Evolutionary conservation across 2,797 vertebrate genomes (phyloP).

Genomic region (Pelobates cultripes): DNA sequence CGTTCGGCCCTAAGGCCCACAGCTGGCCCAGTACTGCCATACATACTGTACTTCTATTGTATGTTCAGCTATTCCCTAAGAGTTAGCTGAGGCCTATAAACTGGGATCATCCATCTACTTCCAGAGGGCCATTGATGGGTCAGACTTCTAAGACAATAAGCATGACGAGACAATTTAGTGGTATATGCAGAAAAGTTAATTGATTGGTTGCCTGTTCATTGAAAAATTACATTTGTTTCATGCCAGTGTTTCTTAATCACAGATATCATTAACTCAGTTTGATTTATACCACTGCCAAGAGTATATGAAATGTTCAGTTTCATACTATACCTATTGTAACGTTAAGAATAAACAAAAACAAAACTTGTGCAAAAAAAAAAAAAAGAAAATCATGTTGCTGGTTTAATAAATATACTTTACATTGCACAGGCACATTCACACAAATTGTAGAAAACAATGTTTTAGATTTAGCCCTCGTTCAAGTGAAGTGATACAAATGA

Average conservation of each 20-base stretch:
- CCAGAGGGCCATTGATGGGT: constrained; percentile 3
- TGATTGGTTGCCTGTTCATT: not conserved
- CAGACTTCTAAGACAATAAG: not conserved
- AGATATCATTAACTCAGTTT: not conserved
- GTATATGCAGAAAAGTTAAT: not conserved
- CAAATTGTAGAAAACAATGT: too few species aligned
- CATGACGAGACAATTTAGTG: not conserved
- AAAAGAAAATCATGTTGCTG: too few species aligned
- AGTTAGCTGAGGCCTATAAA: not conserved
- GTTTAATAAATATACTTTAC: too few species aligned
- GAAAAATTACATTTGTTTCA: too few species aligned
- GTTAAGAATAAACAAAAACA: too few species aligned
- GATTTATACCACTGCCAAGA: too few species aligned
- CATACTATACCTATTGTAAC: too few species aligned
- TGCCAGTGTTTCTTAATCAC: not conserved
- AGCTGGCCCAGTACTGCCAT: not conserved
- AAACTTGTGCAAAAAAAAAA: too few species aligned
- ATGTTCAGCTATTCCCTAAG: not conserved
- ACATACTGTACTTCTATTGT: not conserved
- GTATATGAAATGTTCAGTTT: too few species aligned
- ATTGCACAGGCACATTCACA: too few species aligned
- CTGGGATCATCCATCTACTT: not conserved
- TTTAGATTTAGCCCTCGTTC: too few species aligned
- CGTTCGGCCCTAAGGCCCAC: not conserved
- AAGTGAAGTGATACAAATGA: too few species aligned